phyloP scores from a whole-genome alignment of 2,113 vertebrate genomes.

The Menidia beryllina region DNA sequence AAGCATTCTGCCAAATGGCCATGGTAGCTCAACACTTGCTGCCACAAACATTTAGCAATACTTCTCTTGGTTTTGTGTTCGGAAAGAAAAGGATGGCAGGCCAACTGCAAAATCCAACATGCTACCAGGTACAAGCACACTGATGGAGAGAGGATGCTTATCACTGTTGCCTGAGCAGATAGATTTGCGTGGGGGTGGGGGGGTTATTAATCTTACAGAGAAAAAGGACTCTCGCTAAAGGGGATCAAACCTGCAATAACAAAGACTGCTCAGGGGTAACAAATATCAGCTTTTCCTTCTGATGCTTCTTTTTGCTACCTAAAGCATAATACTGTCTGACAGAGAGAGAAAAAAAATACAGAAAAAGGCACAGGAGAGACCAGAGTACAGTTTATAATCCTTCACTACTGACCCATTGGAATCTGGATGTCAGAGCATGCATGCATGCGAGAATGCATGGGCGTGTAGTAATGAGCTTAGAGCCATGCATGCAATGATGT shows the following conservation, averaged over 20 bases:
- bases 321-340: neutral
- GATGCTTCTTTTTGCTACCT: constrained; percentile 12
- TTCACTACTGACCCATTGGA: constrained; percentile 17
- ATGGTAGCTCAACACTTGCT: constrained; percentile 21
- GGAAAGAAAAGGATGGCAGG: constrained; percentile 6
- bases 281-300: constrained; percentile 35
- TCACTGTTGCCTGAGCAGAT: constrained; percentile 31
- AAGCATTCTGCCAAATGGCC: constrained; percentile 17
- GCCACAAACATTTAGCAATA: too few relatives aligned
- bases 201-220: constrained; percentile 57
- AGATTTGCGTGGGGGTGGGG: constrained; percentile 33
- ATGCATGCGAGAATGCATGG: constrained; percentile 6
- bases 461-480: constrained; percentile 26
- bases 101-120: constrained; percentile 15
- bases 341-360: constrained; percentile 8
- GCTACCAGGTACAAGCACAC: neutral
- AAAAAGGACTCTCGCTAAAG: constrained; percentile 33
- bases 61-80: constrained; percentile 10
- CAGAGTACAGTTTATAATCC: constrained; percentile 3
- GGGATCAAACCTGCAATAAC: constrained; percentile 58
- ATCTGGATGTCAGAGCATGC: constrained; percentile 18
- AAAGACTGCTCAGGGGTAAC: constrained; percentile 31
- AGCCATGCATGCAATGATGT: constrained; percentile 53
- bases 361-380: constrained; percentile 2
- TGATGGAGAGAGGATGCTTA: neutral